These are phyloP conservation scores for Phasianus colchicus DNA, from an alignment of 2,113 vertebrate genomes.

Conservation along the genomic window DNA sequence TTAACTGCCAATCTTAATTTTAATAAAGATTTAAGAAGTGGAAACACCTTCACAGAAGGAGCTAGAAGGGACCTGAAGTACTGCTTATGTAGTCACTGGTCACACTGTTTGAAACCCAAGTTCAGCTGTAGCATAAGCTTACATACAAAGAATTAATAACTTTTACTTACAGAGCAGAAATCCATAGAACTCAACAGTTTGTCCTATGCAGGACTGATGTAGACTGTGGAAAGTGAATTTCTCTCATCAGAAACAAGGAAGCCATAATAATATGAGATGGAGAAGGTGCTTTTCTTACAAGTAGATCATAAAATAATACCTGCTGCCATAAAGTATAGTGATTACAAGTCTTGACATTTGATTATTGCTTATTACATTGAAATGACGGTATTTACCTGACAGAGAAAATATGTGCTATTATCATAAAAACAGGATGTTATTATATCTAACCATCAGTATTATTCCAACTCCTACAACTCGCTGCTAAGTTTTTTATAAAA, in stretches of 20 bases:
- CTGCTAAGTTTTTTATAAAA: neutral
- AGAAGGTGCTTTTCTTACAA: neutral
- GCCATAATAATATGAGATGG: neutral
- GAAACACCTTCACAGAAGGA: neutral
- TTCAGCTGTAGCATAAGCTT: neutral
- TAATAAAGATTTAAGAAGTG: neutral
- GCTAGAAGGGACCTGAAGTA: neutral
- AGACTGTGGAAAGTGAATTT: neutral
- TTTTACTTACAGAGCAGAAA: neutral
- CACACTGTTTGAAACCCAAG: neutral
- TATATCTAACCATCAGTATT: neutral
- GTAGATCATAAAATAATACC: neutral
- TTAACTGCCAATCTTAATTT: neutral
- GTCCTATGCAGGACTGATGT: neutral
- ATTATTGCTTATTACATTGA: slow-evolving; percentile 9
- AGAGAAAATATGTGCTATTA: neutral
- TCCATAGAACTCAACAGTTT: neutral
- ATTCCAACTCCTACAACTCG: neutral
- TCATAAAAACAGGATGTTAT: neutral
- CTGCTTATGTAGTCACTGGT: neutral
- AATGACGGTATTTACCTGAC: neutral
- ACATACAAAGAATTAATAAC: neutral
- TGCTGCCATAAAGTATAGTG: neutral
- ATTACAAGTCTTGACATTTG: neutral
- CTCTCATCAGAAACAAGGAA: neutral